Conservation (phyloP, 2,797 vertebrate genomes). For the Bryconaethiops microstoma region DNA sequence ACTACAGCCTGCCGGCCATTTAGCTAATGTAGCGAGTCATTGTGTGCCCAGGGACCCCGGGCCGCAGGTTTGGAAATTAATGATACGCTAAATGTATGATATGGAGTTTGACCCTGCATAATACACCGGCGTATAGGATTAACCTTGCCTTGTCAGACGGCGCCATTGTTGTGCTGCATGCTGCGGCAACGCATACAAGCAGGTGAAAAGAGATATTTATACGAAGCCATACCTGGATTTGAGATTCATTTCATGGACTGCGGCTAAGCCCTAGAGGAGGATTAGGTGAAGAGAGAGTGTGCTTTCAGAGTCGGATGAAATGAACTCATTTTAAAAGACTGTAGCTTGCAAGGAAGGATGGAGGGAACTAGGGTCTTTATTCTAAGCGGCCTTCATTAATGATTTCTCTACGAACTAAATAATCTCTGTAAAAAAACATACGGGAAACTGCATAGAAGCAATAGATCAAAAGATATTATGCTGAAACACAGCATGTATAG, state of each 20-base stretch:
- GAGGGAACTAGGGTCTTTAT: conserved; percentile 39
- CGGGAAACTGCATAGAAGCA: conserved; percentile 20
- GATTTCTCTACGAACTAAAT: conserved; percentile 5
- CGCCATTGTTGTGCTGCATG: conserved; percentile 70
- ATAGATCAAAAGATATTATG: neutral
- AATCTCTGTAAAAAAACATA: conserved; percentile 22
- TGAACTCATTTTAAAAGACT: conserved; percentile 1
- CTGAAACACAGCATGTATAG: neutral
- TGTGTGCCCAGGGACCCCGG: conserved; percentile 81
- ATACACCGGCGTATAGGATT: conserved; percentile 82
- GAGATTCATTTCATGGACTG: conserved; percentile 75
- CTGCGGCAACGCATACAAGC: conserved; percentile 57
- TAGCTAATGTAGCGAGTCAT: conserved; percentile 98
- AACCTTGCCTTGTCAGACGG: conserved; percentile 81
- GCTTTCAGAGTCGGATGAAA: conserved; percentile 26
- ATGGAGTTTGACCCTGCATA: conserved; percentile 82
- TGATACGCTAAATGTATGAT: conserved; percentile 83
- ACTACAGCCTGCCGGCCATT: conserved; percentile 84
- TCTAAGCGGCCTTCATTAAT: conserved; percentile 15
- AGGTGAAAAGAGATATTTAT: conserved; percentile 68
- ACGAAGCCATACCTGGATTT: conserved; percentile 56
- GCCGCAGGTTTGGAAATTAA: conserved; percentile 89
- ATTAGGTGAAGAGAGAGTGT: conserved; percentile 74
- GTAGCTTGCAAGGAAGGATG: neutral
- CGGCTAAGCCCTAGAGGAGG: conserved; percentile 71